Evolutionary conservation across 1,140 invertebrate genomes (phyloP), one percentile per base, ranked within the genome.

Genomic region (Agrypnia vestita): DNA sequence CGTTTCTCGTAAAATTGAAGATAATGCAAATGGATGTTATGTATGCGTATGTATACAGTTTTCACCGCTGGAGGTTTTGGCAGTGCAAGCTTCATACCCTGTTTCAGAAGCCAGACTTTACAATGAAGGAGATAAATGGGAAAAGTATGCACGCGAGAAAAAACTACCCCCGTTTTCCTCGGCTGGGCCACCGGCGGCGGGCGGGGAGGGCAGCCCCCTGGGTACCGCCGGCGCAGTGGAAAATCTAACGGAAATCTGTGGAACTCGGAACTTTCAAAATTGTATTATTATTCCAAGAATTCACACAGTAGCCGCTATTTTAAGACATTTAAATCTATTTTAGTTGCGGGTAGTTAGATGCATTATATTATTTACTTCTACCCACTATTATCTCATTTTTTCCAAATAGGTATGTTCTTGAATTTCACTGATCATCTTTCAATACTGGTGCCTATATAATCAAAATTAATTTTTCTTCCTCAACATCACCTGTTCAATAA

Each of bases 141-240:
- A 80, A 83, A 83, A 83, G 82, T 83, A 83, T 83, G 82, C 82
- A 80, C 82, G 82, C 82, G 82, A n/a, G n/a, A 83, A 79, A 83
- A 83, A 83, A 83, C 80, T 71, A 25, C 64, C 21, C 78, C 67
- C 77, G 13, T 21, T 61, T 55, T 73, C 69, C 69, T 73, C 53
- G 49, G 69, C 47, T 10, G 67, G 67, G 17, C 8, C n/a, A 43
- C 7, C 13, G 67, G 9, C 6, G 17, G 46, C 7, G 21, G 4
- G 44, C n/a, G 19, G 49, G 19, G 47, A 19, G 74, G 74, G 74
- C 46, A n/a, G 44, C 46, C 17, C 25, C 15, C n/a, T 21, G 21
- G 47, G 69, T 55, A 73, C 69, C 17, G 12, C 12, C 47, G 25
- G 69, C 69, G 69, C 47, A 73, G n/a, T 73, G 35, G n/a, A 51